Percentiles rank a stretch among this genome's conserved stretches.
These are phyloP conservation scores for Euglossa dilemma DNA, from an alignment of 1,140 invertebrate species.

Conservation along the genomic window DNA sequence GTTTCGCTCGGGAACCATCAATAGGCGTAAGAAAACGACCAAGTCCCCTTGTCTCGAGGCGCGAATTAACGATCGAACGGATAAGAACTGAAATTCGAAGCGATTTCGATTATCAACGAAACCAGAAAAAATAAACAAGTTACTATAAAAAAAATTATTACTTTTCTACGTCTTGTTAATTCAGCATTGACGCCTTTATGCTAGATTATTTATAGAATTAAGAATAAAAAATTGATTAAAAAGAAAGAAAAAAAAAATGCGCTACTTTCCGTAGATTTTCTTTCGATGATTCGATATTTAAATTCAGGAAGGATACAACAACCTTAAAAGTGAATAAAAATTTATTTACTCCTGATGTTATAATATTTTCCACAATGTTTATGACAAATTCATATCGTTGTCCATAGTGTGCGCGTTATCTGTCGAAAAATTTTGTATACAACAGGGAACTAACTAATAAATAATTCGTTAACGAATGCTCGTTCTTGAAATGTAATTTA, in stretches of 20 bases:
- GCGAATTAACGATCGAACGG: constrained; percentile 13
- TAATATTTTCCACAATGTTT: constrained; percentile 47
- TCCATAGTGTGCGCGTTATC: constrained; percentile 37
- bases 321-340: constrained; percentile 51
- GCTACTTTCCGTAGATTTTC: too few species aligned
- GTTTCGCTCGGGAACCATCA: constrained; percentile 44
- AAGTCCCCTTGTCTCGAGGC: not conserved
- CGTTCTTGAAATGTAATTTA: not conserved
- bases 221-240: not conserved
- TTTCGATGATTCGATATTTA: not conserved
- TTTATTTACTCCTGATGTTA: constrained; percentile 55
- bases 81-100: constrained; percentile 5
- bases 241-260: not conserved
- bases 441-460: constrained; percentile 38
- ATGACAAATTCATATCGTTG: constrained; percentile 50
- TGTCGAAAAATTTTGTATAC: constrained; percentile 22
- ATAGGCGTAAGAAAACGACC: constrained; percentile 22
- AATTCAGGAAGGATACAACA: not conserved
- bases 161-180: not conserved
- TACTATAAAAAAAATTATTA: not conserved
- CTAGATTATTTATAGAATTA: not conserved
- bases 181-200: not conserved
- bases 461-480: constrained; percentile 5
- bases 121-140: not conserved
- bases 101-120: not conserved